Conservation (phyloP, 2,888 invertebrate genomes). For the Drosophila nigricruria region DNA sequence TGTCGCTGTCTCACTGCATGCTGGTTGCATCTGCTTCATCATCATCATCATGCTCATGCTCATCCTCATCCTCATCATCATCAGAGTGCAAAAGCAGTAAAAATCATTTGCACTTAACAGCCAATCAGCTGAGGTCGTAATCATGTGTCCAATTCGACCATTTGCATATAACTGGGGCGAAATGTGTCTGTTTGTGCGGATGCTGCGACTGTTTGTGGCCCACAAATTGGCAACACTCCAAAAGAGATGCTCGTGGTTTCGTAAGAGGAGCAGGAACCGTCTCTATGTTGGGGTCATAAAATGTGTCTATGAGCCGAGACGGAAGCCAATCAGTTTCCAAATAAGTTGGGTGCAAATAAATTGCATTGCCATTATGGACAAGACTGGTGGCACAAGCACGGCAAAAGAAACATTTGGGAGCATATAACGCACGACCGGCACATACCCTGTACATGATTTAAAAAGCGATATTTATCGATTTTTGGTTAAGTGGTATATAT, state of each 20-base stretch:
- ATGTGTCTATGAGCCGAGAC: conserved; percentile 46
- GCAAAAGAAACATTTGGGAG: neutral
- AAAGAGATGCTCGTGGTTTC: conserved; percentile 12
- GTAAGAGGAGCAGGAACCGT: neutral
- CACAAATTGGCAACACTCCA: conserved; percentile 56
- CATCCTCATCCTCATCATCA: conserved; percentile 23
- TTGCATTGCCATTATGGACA: conserved; percentile 62
- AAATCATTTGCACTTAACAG: conserved; percentile 66
- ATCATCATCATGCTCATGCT: conserved; percentile 17
- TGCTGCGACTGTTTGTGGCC: conserved; percentile 15
- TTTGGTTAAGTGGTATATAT: neutral
- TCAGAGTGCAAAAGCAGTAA: conserved; percentile 20
- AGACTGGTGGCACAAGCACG: conserved; percentile 10
- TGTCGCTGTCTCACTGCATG: conserved; percentile 24
- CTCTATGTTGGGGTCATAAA: conserved; percentile 27
- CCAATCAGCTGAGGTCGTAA: conserved; percentile 46
- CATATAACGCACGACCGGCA: neutral
- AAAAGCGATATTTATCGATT: neutral
- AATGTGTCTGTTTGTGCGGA: conserved; percentile 10
- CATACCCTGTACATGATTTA: neutral
- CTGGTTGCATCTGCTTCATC: conserved; percentile 34
- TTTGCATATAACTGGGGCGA: conserved; percentile 28
- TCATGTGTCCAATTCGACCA: conserved; percentile 29
- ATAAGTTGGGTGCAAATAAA: conserved; percentile 77
- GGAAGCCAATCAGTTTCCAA: conserved; percentile 61